Evolutionary conservation across 2,888 invertebrate species (phyloP).

Genomic region (Dryadula phaetusa): DNA sequence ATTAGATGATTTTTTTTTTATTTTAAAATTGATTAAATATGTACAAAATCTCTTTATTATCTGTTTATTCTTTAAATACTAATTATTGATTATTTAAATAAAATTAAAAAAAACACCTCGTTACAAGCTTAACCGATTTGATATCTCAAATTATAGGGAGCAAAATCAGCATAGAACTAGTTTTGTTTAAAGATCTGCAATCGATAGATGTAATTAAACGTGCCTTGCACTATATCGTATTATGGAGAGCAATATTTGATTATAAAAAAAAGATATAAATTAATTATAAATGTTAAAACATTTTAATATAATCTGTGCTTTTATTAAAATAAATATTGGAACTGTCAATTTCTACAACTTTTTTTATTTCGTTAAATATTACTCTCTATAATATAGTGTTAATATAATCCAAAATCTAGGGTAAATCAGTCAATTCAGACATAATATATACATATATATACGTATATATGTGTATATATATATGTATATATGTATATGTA

Average conservation of each 20-base stretch:
- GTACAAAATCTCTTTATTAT: not conserved
- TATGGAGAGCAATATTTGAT: conserved; percentile 15
- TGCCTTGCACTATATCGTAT: conserved; percentile 75
- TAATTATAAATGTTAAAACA: not conserved
- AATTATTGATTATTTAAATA: not conserved
- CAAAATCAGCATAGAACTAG: conserved; percentile 40
- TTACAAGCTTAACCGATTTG: conserved; percentile 25
- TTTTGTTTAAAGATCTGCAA: conserved; percentile 72
- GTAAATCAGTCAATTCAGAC: conserved; percentile 80
- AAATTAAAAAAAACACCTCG: not conserved
- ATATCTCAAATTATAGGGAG: conserved; percentile 29
- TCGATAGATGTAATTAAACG: conserved; percentile 53
- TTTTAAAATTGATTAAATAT: not conserved
- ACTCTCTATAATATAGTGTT: conserved; percentile 45
- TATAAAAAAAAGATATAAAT: not conserved
- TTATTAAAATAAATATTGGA: not conserved
- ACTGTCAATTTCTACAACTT: not conserved
- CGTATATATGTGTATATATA: too few species aligned
- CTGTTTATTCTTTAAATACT: too few species aligned
- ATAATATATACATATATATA: too few species aligned
- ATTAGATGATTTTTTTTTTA: not conserved
- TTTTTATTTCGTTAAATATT: conserved; percentile 2
- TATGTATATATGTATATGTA: too few species aligned
- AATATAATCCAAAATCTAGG: conserved; percentile 66
- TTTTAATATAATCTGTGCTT: not conserved